A percentile compares a stretch with the other conserved stretches of the same genome.
These are phyloP conservation scores for Miltochrista miniata DNA, from an alignment of 2,888 invertebrate species.

Conservation along the genomic window DNA sequence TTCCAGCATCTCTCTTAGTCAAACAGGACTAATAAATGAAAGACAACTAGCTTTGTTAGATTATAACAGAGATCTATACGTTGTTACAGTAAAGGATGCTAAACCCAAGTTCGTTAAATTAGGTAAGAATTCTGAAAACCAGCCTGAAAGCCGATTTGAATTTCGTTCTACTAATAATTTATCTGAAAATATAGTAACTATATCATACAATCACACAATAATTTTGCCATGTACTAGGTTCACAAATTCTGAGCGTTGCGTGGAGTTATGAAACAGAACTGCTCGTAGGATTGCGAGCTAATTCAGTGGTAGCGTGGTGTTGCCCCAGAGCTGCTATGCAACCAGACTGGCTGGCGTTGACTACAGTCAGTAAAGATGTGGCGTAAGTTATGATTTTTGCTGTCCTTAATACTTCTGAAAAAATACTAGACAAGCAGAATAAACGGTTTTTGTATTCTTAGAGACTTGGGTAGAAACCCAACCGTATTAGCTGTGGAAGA, in stretches of 20 bases:
- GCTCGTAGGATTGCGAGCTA: slow-evolving; percentile 72
- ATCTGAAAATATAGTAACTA: no score
- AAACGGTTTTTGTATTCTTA: slow-evolving; percentile 50
- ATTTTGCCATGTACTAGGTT: slow-evolving; percentile 45
- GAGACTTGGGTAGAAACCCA: slow-evolving; percentile 95
- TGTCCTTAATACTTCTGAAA: no score
- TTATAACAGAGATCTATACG: slow-evolving; percentile 93
- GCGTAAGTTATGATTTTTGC: slow-evolving; percentile 46
- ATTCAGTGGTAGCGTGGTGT: slow-evolving; percentile 75
- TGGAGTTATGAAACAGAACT: slow-evolving; percentile 78
- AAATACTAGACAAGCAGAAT: no score
- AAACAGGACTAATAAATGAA: slow-evolving; percentile 90
- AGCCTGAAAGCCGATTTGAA: no score
- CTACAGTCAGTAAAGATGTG: slow-evolving; percentile 73
- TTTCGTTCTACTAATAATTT: no score
- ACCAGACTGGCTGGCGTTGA: slow-evolving; percentile 70
- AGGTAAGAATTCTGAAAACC: no score
- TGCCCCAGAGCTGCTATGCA: slow-evolving; percentile 70
- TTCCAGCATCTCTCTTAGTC: slow-evolving; percentile 92
- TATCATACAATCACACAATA: no score
- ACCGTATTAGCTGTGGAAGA: slow-evolving; percentile 92
- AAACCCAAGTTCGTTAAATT: slow-evolving; percentile 88
- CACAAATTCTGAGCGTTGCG: slow-evolving; percentile 72
- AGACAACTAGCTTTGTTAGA: slow-evolving; percentile 95
- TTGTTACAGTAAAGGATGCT: slow-evolving; percentile 88